These are phyloP conservation scores for Yponomeuta malinellus DNA, from an alignment of 2,888 invertebrate genomes.

Conservation along the genomic window DNA sequence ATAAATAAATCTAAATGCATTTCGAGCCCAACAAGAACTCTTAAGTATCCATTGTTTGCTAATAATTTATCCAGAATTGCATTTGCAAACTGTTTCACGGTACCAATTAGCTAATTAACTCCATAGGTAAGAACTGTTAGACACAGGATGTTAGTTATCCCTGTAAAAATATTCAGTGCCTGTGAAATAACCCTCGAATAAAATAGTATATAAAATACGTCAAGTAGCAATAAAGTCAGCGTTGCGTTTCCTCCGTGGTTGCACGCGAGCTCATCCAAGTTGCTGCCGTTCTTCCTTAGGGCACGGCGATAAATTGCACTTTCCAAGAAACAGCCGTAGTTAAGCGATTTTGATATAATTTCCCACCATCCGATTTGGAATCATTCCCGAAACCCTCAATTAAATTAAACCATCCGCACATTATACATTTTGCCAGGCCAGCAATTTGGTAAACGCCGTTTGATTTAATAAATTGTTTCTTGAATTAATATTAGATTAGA, in stretches of 20 bases:
- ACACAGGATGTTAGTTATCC: not conserved
- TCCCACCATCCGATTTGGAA: constrained; percentile 36
- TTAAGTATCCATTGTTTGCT: constrained; percentile 3
- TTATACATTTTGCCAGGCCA: constrained; percentile 62
- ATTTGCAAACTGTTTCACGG: not conserved
- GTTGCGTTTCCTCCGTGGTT: constrained; percentile 13
- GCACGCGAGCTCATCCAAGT: constrained; percentile 26
- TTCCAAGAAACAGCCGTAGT: constrained; percentile 53
- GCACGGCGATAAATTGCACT: constrained; percentile 33
- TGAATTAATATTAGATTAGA: constrained; percentile 42
- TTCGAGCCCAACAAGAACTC: not conserved
- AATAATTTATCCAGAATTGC: not conserved
- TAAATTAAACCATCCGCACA: constrained; percentile 63
- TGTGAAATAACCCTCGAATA: constrained; percentile 1
- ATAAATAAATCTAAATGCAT: not conserved
- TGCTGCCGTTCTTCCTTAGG: constrained; percentile 15
- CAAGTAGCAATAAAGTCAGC: constrained; percentile 10
- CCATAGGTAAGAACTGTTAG: not conserved
- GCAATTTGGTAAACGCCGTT: constrained; percentile 56
- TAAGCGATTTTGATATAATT: constrained; percentile 66
- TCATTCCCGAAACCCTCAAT: constrained; percentile 47
- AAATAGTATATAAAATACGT: constrained; percentile 8
- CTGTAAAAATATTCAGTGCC: not conserved
- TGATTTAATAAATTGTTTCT: constrained; percentile 55
- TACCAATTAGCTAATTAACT: not conserved